These are phyloP conservation scores for Rhyacophila brunnea DNA, from an alignment of 1,140 invertebrate species.

Conservation along the genomic window DNA sequence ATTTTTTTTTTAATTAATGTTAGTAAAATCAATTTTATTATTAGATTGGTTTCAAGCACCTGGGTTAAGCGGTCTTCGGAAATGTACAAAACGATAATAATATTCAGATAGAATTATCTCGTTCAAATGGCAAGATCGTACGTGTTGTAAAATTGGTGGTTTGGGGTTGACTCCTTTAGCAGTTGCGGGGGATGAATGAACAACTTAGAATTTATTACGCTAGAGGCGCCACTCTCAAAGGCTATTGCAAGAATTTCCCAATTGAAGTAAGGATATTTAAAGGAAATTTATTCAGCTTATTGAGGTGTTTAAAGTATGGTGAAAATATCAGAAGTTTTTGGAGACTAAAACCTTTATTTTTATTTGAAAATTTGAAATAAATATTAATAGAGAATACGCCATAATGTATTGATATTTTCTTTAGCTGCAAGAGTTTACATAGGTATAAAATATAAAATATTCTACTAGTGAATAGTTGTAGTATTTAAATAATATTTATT, in stretches of 20 bases:
- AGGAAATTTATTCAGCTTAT: constrained; percentile 13
- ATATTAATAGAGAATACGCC: too few species aligned
- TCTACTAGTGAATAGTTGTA: too few species aligned
- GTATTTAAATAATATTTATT: too few species aligned
- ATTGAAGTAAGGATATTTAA: constrained; percentile 6
- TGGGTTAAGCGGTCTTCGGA: constrained; percentile 10
- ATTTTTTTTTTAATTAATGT: too few species aligned
- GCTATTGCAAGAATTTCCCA: constrained; percentile 23
- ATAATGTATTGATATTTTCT: too few species aligned
- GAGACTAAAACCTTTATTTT: too few species aligned
- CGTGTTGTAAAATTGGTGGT: not conserved
- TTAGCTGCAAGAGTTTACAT: too few species aligned
- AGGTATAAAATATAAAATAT: too few species aligned
- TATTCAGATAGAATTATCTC: constrained; percentile 33
- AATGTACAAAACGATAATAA: constrained; percentile 27
- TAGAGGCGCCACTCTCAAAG: constrained; percentile 23
- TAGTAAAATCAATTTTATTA: too few species aligned
- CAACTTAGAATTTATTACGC: constrained; percentile 24
- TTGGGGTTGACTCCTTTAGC: not conserved
- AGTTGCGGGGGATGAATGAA: not conserved
- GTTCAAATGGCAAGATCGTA: constrained; percentile 18
- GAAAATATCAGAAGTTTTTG: not conserved
- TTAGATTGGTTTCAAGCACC: not conserved
- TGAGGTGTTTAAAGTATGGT: not conserved
- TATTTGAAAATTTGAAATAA: too few species aligned